phyloP scores from a whole-genome alignment of 2,113 vertebrate genomes.

The Dasyurus viverrinus region DNA sequence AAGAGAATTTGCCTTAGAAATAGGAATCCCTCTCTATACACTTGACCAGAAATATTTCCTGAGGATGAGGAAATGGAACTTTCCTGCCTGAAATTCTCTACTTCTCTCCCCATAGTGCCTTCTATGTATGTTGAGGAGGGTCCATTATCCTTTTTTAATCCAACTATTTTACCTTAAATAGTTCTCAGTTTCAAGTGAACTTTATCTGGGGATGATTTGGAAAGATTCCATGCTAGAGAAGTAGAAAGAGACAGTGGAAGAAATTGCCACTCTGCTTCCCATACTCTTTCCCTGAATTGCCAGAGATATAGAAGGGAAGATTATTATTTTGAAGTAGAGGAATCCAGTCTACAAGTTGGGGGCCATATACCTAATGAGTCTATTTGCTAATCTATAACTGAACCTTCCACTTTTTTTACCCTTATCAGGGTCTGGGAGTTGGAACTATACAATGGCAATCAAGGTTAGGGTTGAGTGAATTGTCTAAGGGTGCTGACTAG shows the following conservation, averaged over 20 bases:
- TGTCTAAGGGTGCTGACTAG: background rate
- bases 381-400: background rate
- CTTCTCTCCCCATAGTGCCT: background rate
- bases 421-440: background rate
- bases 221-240: background rate
- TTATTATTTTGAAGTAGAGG: background rate
- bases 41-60: background rate
- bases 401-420: background rate
- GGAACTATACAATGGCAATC: background rate
- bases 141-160: background rate
- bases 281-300: background rate
- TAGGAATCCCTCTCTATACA: background rate
- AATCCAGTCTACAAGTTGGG: background rate
- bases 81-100: background rate
- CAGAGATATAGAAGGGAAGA: background rate
- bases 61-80: background rate
- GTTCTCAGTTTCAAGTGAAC: background rate
- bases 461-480: background rate
- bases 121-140: background rate
- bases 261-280: background rate
- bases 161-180: background rate
- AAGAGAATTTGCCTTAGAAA: background rate
- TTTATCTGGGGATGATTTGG: background rate
- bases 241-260: background rate
- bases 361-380: background rate